Conservation (phyloP, 2,797 vertebrate species). For the Oophaga sylvatica region DNA sequence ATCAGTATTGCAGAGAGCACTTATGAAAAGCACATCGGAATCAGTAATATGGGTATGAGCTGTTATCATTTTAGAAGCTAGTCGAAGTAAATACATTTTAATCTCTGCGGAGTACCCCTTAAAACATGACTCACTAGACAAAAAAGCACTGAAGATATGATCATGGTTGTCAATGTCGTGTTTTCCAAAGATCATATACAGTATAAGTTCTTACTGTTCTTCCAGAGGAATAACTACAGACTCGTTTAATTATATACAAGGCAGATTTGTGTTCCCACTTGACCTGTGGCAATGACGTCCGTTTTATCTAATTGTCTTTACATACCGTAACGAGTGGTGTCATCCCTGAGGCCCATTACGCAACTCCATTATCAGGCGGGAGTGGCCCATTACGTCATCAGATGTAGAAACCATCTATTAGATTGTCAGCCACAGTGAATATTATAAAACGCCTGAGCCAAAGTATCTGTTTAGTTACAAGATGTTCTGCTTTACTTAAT, state of each 20-base stretch:
- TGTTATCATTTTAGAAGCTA: no score
- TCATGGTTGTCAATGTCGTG: neutral
- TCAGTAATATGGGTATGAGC: no score
- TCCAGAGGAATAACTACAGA: neutral
- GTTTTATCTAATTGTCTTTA: constrained; percentile 33
- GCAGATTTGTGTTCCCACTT: neutral
- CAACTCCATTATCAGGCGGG: constrained; percentile 12
- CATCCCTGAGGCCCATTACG: constrained; percentile 26
- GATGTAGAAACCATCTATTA: constrained; percentile 14
- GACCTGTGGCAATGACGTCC: neutral
- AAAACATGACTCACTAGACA: neutral
- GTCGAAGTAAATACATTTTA: no score
- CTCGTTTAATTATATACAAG: neutral
- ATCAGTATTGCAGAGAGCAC: no score
- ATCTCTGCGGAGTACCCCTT: no score
- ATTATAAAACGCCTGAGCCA: constrained; percentile 16
- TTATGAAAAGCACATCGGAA: no score
- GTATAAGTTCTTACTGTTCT: neutral
- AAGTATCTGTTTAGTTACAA: neutral
- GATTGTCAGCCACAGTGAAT: neutral
- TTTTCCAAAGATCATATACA: neutral
- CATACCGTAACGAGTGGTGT: neutral
- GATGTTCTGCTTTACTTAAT: neutral
- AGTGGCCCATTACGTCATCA: constrained; percentile 24
- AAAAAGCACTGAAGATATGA: neutral